phyloP scores from a whole-genome alignment of 2,797 vertebrate species.

The Ctenopoma kingsleyae region DNA sequence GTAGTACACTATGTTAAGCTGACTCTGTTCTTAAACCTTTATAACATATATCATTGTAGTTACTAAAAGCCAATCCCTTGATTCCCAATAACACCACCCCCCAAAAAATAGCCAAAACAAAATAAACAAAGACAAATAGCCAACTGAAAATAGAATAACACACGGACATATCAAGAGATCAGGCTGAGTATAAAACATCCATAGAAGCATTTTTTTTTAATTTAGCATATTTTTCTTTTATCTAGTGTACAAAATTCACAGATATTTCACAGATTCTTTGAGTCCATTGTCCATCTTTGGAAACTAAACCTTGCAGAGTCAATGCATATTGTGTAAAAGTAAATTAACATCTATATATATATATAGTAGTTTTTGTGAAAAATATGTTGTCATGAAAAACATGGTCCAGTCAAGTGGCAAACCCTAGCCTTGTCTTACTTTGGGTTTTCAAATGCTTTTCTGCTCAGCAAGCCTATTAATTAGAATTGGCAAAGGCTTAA shows the following conservation, averaged over 20 bases:
- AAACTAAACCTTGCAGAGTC: constrained; percentile 67
- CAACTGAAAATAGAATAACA: constrained; percentile 73
- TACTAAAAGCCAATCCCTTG: constrained; percentile 63
- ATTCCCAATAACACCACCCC: constrained; percentile 19
- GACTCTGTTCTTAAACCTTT: constrained; percentile 80
- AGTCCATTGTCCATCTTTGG: constrained; percentile 76
- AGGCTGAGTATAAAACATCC: constrained; percentile 85
- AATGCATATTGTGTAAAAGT: constrained; percentile 41
- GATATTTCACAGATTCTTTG: constrained; percentile 81
- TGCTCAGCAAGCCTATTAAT: constrained; percentile 61
- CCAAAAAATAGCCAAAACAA: constrained; percentile 21
- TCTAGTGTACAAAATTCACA: constrained; percentile 88
- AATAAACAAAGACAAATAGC: constrained; percentile 64
- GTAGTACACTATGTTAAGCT: constrained; percentile 79
- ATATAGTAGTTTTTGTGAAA: constrained; percentile 1
- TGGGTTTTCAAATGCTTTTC: constrained; percentile 71
- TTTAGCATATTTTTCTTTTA: constrained; percentile 65
- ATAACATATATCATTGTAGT: constrained; percentile 76
- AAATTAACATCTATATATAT: constrained; percentile 23
- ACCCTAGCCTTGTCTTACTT: constrained; percentile 43
- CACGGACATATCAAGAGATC: constrained; percentile 81
- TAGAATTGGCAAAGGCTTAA: background rate
- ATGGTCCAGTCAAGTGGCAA: constrained; percentile 39
- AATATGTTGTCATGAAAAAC: constrained; percentile 29
- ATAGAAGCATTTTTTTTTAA: constrained; percentile 71